phyloP scores from a whole-genome alignment of 1,140 invertebrate species.

The Cherax quadricarinatus region DNA sequence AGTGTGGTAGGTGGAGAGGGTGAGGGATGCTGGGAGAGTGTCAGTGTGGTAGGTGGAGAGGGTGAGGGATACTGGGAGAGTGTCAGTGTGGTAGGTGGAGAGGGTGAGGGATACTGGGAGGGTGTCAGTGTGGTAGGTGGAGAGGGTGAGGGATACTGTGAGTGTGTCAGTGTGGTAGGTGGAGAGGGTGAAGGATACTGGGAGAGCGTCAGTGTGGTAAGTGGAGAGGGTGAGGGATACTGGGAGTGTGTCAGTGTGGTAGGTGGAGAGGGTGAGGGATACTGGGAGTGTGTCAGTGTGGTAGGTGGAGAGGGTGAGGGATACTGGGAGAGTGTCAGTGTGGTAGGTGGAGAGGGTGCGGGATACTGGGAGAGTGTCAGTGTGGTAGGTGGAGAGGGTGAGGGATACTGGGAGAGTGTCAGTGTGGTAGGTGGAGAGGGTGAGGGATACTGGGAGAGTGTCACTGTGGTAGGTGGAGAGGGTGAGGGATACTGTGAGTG shows the following conservation, averaged over 20 bases:
- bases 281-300: not conserved
- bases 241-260: not conserved
- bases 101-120: not conserved
- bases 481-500: no score
- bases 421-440: not conserved
- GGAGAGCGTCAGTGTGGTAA: not conserved
- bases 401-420: no score
- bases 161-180: slow-evolving; percentile 70
- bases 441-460: not conserved
- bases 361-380: not conserved
- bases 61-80: no score
- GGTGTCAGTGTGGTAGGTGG: no score
- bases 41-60: not conserved
- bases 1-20: not conserved
- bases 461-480: not conserved
- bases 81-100: not conserved
- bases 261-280: not conserved
- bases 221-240: not conserved
- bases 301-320: not conserved
- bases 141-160: no score
- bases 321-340: not conserved
- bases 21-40: not conserved
- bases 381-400: not conserved
- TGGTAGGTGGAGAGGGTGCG: not conserved
- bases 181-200: not conserved